A percentile compares a stretch with the other conserved stretches of the same genome.
phyloP scores from a whole-genome alignment of 1,140 invertebrate species.

The Adelges cooleyi region DNA sequence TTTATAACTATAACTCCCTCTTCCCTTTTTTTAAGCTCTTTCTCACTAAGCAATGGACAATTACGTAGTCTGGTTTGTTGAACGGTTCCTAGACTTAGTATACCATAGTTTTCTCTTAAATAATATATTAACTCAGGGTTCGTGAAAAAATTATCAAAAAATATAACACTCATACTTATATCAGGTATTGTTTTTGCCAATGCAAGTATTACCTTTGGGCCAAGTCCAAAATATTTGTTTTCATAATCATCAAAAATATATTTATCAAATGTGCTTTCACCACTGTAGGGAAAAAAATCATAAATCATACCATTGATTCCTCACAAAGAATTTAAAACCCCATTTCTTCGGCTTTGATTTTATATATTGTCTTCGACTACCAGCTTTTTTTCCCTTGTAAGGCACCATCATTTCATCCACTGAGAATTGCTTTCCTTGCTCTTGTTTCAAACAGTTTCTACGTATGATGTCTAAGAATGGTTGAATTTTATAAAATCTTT shows the following conservation, averaged over 20 bases:
- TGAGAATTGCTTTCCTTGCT: conserved; percentile 34
- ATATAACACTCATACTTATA: conserved; percentile 14
- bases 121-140: background rate
- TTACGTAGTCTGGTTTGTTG: background rate
- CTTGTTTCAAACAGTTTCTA: conserved; percentile 35
- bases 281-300: conserved; percentile 37
- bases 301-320: conserved; percentile 37
- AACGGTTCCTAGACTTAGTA: conserved; percentile 3
- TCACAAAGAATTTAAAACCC: conserved; percentile 39
- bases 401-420: conserved; percentile 41
- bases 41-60: background rate
- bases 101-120: conserved; percentile 20
- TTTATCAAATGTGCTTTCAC: conserved; percentile 1
- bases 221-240: conserved; percentile 13
- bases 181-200: background rate
- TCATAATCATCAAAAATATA: background rate
- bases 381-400: conserved; percentile 40
- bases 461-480: conserved; percentile 35
- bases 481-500: conserved; percentile 36
- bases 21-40: conserved; percentile 37
- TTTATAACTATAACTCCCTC: conserved; percentile 33
- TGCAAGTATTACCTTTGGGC: conserved; percentile 1
- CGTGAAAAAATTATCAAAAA: conserved; percentile 18
- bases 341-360: conserved; percentile 36
- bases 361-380: conserved; percentile 36